phyloP scores from a whole-genome alignment of 2,797 vertebrate species.

The Cheirogaleus major region DNA sequence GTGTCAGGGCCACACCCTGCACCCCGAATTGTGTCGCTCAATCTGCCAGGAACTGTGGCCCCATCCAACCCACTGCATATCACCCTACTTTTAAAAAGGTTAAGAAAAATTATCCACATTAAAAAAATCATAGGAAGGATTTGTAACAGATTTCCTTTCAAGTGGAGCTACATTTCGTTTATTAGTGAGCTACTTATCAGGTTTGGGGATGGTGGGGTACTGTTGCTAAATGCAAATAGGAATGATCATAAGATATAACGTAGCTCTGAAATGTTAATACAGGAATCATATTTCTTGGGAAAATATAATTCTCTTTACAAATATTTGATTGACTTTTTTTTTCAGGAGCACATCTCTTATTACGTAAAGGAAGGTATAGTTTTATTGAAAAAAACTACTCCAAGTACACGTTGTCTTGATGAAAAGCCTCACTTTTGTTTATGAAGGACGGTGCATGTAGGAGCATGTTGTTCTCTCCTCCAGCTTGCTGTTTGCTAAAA shows the following conservation, averaged over 20 bases:
- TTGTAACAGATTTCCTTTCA: background rate
- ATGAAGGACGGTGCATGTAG: background rate
- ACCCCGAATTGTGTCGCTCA: background rate
- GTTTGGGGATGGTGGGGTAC: background rate
- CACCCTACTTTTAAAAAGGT: background rate
- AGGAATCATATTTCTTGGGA: background rate
- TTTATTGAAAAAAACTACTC: background rate
- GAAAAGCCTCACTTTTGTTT: constrained; percentile 1
- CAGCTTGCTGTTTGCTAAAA: constrained; percentile 13
- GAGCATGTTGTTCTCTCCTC: background rate
- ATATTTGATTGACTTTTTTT: background rate
- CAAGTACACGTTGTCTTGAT: background rate
- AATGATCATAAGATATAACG: background rate
- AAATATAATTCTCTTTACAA: background rate
- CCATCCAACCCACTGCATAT: accelerated
- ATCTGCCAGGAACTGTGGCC: background rate
- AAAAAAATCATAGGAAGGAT: background rate
- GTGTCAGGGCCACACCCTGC: background rate
- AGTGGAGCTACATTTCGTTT: background rate
- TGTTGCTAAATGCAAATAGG: background rate
- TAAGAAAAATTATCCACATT: background rate
- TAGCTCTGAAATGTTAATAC: background rate
- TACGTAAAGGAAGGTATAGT: background rate
- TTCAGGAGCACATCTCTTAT: background rate
- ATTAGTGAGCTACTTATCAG: background rate